Evolutionary conservation across 2,113 vertebrate genomes (phyloP), one percentile per base, ranked within the genome.

Genomic region (Dasypus novemcinctus): DNA sequence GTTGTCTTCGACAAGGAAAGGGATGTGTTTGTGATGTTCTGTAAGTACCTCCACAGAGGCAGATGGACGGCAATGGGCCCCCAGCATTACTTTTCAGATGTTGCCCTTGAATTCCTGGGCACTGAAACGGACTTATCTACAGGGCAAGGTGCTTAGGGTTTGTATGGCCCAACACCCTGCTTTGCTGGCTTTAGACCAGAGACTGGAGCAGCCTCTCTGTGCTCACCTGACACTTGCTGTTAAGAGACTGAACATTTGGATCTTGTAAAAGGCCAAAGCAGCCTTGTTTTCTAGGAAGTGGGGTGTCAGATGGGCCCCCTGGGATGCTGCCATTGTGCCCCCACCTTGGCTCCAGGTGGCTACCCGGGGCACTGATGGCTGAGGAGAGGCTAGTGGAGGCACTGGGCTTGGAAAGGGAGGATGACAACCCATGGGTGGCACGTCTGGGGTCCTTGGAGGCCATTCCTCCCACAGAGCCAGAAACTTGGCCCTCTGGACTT

Each of bases 1-100:
- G 98, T 99, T 0, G 98, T 97, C 72, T 99, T 99, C 66, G 98
- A 99, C 96, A 98, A 99, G 81, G 97, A 99, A 89, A 98, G 91
- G 93, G 99, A 98, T 0, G 99, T 99, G 13, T 99, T 99, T 94
- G 98, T 99, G 33, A 97, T 99, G 97, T 99, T 99, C 97, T 99
- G 99, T 99, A 98, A 96, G 99, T 99, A 96, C 33, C 59, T 66
- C 36, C 9, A 1, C 5, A 27, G 78, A 63, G 15, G 13, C 3
- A 10, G 10, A 6, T 7, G 5, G 61, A 6, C 18, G n/a, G 10
- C 7, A 0, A 1, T 10, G 6, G 54, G 15, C 8, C 17, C 10
- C 57, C 2, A 20, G 21, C 3, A 4, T 78, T 69, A 63, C 66
- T 64, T 78, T 49, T n/a, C 46, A 49, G 66, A 13, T 36, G 57